These are phyloP conservation scores for Ascaphus truei DNA, from an alignment of 2,113 vertebrate species.

Conservation along the genomic window DNA sequence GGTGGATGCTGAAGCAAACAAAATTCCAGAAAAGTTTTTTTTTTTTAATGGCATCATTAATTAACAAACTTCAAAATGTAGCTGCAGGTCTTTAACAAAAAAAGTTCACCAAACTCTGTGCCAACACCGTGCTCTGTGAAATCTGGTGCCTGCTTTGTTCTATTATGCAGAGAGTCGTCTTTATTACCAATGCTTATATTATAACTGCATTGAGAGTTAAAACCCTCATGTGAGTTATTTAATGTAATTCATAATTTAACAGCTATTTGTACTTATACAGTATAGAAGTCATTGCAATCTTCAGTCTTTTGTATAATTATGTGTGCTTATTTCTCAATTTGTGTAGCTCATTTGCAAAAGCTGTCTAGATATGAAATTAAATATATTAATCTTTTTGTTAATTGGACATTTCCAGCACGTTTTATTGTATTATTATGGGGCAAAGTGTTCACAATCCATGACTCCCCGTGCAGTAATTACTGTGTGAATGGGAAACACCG, in stretches of 20 bases:
- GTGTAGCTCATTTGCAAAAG: background rate
- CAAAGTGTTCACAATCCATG: conserved; percentile 10
- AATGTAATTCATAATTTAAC: conserved; percentile 11
- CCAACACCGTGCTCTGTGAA: too few species aligned
- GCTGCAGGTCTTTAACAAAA: background rate
- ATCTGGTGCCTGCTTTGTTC: too few species aligned
- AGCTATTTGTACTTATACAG: background rate
- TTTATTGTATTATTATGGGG: conserved; percentile 9
- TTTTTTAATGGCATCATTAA: too few species aligned
- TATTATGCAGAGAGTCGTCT: too few species aligned
- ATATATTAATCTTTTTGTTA: conserved; percentile 28
- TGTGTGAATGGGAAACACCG: too few species aligned
- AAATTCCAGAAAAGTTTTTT: too few species aligned
- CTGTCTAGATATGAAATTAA: background rate
- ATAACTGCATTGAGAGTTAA: background rate
- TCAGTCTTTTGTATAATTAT: conserved; percentile 4
- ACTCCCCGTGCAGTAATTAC: background rate
- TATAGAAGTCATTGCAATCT: background rate
- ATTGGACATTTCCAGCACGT: conserved; percentile 1
- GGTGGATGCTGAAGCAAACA: too few species aligned
- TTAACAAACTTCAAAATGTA: too few species aligned
- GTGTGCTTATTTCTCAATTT: conserved; percentile 7
- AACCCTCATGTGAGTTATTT: background rate
- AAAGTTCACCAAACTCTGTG: background rate
- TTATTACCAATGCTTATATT: too few species aligned